A percentile compares a stretch with the other conserved stretches of the same genome.
Conservation (phyloP, 2,113 vertebrate genomes). For the Phasianus colchicus region DNA sequence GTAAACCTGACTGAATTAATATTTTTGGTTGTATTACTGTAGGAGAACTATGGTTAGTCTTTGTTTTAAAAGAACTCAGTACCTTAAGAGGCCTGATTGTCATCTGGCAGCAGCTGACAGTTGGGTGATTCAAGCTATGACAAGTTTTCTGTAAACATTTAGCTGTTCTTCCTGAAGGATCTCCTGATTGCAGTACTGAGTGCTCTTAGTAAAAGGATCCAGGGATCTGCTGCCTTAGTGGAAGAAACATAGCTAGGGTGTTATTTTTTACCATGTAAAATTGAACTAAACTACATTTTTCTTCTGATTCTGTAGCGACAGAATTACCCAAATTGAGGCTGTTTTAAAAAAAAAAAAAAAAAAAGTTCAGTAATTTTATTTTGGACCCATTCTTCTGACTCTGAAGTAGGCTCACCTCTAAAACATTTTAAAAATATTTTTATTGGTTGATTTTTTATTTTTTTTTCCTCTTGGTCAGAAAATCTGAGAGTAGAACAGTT, state of each 20-base stretch:
- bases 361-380: background rate
- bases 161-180: background rate
- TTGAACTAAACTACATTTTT: background rate
- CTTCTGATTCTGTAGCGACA: background rate
- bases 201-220: background rate
- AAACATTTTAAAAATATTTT: background rate
- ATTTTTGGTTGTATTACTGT: background rate
- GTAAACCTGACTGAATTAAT: background rate
- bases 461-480: background rate
- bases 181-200: background rate
- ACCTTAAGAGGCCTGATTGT: background rate
- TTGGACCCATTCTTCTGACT: background rate
- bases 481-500: too few species aligned
- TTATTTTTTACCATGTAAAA: background rate
- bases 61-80: background rate
- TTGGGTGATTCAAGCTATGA: background rate
- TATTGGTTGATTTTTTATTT: background rate
- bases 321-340: background rate
- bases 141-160: background rate
- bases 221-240: background rate
- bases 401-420: background rate
- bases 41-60: background rate
- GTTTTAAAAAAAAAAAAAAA: background rate
- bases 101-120: background rate
- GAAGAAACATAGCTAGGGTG: background rate